Percentiles rank a stretch among this genome's conserved stretches.
Conservation (phyloP, 2,888 invertebrate species). For the Dichetophora obliterata region DNA sequence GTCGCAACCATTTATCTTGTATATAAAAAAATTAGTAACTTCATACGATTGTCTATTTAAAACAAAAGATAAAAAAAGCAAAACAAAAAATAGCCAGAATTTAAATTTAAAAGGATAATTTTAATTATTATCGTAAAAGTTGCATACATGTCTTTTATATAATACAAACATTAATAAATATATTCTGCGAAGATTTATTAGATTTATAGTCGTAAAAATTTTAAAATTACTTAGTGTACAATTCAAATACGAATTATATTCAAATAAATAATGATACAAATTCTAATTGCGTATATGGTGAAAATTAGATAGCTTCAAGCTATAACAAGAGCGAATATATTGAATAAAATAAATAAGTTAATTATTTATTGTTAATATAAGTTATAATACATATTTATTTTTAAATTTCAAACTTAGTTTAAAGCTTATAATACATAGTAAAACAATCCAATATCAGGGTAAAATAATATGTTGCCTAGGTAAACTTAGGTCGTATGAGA, state of each 20-base stretch:
- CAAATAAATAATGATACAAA: neutral
- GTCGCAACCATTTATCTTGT: conserved; percentile 15
- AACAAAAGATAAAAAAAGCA: neutral
- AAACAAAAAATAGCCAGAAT: neutral
- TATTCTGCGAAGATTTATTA: conserved; percentile 14
- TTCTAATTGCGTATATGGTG: neutral
- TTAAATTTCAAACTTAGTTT: neutral
- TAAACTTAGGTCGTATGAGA: too few relatives aligned
- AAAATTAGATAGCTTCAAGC: conserved; percentile 15
- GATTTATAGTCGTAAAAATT: neutral
- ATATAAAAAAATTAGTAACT: conserved; percentile 15
- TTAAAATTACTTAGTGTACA: neutral
- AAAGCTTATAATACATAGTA: too few relatives aligned
- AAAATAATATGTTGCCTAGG: too few relatives aligned
- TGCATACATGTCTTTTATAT: conserved; percentile 24
- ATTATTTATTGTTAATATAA: neutral
- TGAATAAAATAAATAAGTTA: conserved; percentile 15
- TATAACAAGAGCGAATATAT: neutral
- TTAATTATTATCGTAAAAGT: conserved; percentile 33
- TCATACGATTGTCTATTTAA: neutral
- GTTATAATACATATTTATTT: neutral
- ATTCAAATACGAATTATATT: neutral
- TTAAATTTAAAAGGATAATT: neutral
- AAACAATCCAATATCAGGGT: too few relatives aligned
- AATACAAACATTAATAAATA: conserved; percentile 16